A percentile compares a stretch with the other conserved stretches of the same genome.
These are phyloP conservation scores for Drosophila sucinea DNA, from an alignment of 1,140 invertebrate species.

Conservation along the genomic window DNA sequence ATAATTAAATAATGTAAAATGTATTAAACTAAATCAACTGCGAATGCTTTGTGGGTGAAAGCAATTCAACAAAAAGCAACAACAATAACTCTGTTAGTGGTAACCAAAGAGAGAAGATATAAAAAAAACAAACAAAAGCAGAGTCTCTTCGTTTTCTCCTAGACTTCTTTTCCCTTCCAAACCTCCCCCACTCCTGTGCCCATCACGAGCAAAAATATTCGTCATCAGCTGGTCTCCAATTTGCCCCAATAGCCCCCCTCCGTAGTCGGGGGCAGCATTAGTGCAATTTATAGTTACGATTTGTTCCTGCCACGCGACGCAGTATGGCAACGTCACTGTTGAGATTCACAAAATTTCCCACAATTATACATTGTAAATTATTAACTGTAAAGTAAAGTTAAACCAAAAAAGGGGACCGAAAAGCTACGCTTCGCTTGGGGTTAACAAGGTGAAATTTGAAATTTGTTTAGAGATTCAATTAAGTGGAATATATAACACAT, in stretches of 20 bases:
- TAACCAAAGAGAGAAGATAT: neutral
- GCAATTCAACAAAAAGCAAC: neutral
- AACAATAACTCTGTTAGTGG: neutral
- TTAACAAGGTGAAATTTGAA: conserved; percentile 64
- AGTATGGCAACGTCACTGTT: conserved; percentile 10
- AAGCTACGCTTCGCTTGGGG: conserved; percentile 32
- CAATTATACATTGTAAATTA: conserved; percentile 16
- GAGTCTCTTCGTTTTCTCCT: conserved; percentile 33
- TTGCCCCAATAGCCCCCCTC: conserved; percentile 30
- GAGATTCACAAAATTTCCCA: conserved; percentile 7
- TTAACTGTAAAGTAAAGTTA: conserved; percentile 14
- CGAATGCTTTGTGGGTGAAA: conserved; percentile 30
- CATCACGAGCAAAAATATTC: conserved; percentile 61
- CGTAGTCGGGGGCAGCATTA: conserved; percentile 39
- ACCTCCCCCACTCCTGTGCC: neutral
- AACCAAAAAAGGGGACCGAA: conserved; percentile 7
- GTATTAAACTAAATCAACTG: conserved; percentile 22
- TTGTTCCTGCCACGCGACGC: conserved; percentile 34
- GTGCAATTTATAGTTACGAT: conserved; percentile 46
- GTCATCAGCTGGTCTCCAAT: conserved; percentile 71
- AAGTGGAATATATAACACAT: conserved; percentile 12
- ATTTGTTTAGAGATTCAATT: conserved; percentile 46
- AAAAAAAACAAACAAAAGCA: conserved; percentile 46
- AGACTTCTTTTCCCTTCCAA: neutral
- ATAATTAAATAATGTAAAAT: conserved; percentile 44